These are phyloP conservation scores for Iselma pallidipennis DNA, from an alignment of 2,888 invertebrate species.

Conservation along the genomic window DNA sequence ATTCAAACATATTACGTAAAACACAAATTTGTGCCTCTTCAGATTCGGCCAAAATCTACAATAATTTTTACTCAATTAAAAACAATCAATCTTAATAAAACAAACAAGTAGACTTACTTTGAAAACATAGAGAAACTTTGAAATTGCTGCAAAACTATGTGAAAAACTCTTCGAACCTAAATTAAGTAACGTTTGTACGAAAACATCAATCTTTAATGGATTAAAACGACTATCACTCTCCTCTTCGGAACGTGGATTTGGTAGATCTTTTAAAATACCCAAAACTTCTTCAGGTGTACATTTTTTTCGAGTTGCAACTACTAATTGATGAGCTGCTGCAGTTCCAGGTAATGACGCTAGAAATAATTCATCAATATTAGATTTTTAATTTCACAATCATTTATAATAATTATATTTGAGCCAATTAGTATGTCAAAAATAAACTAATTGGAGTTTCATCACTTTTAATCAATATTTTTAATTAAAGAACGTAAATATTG, in stretches of 20 bases:
- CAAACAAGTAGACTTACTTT: conserved; percentile 63
- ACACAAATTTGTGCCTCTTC: conserved; percentile 96
- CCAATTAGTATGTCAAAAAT: no score
- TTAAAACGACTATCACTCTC: conserved; percentile 79
- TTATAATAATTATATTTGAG: no score
- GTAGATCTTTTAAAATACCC: conserved; percentile 82
- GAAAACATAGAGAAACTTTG: conserved; percentile 91
- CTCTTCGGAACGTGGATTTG: conserved; percentile 77
- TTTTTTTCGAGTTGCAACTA: conserved; percentile 85
- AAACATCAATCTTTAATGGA: conserved; percentile 94
- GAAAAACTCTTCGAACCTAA: conserved; percentile 97
- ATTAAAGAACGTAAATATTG: no score
- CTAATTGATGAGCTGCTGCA: conserved; percentile 82
- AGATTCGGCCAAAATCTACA: conserved; percentile 84
- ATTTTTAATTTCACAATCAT: no score
- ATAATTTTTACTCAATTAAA: conserved; percentile 11
- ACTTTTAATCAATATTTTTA: no score
- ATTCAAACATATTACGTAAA: conserved; percentile 86
- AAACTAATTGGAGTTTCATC: no score
- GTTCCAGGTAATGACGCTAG: conserved; percentile 78
- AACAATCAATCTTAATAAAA: not conserved
- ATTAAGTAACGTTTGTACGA: conserved; percentile 92
- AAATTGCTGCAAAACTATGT: conserved; percentile 98
- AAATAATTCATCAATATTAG: conserved; percentile 32
- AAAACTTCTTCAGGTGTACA: conserved; percentile 90